Conservation (phyloP, 2,113 vertebrate species). For the Addax nasomaculatus region DNA sequence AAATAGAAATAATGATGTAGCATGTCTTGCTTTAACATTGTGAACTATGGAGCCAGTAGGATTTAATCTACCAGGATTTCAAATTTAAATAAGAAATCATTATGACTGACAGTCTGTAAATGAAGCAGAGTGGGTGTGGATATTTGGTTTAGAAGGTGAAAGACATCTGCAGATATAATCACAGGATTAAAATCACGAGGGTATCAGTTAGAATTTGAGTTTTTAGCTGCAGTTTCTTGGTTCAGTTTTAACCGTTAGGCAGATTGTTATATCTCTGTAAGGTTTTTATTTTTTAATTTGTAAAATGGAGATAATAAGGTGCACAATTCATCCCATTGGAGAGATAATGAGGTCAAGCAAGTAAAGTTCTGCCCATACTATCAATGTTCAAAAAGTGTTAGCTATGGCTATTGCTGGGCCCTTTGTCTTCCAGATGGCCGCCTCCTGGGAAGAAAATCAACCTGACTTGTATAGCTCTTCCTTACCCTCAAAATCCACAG, state of each 20-base stretch:
- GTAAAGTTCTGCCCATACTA: background rate
- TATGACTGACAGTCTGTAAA: background rate
- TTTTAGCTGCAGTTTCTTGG: slow-evolving; percentile 19
- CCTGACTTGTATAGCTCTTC: background rate
- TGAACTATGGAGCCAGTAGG: background rate
- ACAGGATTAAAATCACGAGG: background rate
- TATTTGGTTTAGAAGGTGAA: background rate
- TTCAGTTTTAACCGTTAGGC: slow-evolving; percentile 5
- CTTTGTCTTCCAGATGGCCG: background rate
- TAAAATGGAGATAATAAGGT: slow-evolving; percentile 11
- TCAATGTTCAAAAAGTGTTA: background rate
- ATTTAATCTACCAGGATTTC: slow-evolving; percentile 1
- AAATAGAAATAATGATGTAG: background rate
- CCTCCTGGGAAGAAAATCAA: background rate
- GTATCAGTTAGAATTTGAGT: background rate
- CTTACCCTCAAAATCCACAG: background rate
- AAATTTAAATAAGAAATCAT: slow-evolving; percentile 27
- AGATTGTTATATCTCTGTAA: background rate
- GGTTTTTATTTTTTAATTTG: slow-evolving; percentile 14
- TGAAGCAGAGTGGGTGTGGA: background rate
- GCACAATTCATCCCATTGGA: background rate
- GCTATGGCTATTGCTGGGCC: background rate
- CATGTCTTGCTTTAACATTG: background rate
- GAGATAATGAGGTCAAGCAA: background rate
- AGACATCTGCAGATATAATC: background rate